Evolutionary conservation across 1,140 invertebrate species (phyloP), one percentile per base, ranked within the genome.

Genomic region (Drosophila virilis): DNA sequence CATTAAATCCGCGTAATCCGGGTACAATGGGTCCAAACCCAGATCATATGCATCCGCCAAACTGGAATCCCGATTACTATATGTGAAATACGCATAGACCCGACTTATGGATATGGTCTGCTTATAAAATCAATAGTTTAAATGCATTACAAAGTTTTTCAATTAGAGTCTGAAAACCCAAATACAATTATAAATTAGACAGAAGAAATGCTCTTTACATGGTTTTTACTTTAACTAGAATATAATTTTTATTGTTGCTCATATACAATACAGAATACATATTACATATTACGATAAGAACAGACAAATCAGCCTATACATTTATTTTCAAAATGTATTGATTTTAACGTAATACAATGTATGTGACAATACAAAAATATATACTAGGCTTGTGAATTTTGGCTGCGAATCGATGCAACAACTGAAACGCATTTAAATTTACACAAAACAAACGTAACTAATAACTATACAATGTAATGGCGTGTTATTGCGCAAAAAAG

Each of bases 11-110:
- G 1, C 76, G 90, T 46, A 91, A 86, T 43, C 74, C 74, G 5
- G 70, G 74, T 42, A 92, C 93, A 5, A 66, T 54, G 15, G 83
- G 79, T 7, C 96, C 96, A 3, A 96, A 96, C 82, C 94, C 94
- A n/a, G 96, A 97, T 86, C 95, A 96, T 77, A 91, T 96, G 45
- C 76, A 62, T 54, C 95, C 95, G 50, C 95, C 95, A 8, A 71
- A 88, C 15, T 91, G 77, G 76, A 78, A 77, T 45, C 52, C 66
- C n/a, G 84, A 91, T 54, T 89, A 91, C 50, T 91, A 91, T 37
- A 84, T 88, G 84, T 88, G 72, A 74, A 37, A 35, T 12, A n/a
- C 22, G 22, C 6, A 33, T 5, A 33, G 6, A 17, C 43, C 35
- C 8, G 43, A 38, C 50, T 6, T n/a, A 35, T 33, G 6, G 57